Base-by-base conservation (phyloP, 1,140 invertebrate genomes). In the Cecropterus lyciades region DNA sequence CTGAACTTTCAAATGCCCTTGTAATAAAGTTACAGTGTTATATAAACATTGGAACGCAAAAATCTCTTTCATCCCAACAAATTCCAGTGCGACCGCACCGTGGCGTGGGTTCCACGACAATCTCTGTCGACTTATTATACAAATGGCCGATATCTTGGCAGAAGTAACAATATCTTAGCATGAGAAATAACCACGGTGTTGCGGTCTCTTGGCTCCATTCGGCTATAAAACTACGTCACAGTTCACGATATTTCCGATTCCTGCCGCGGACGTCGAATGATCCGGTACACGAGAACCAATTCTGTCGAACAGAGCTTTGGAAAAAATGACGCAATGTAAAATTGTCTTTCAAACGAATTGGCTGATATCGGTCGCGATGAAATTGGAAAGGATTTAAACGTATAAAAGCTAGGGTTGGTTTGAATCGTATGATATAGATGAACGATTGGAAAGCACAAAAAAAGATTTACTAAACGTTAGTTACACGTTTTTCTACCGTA, bases 151-250 rank as follows among this genome's bases (percentile, higher is more conserved):
- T 81, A 81, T 84, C 73, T 79, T 80, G 74, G 70, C 72, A 75
- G 70, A 43, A 73, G 73, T 80, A 79, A 78, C 77, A 78, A 75
- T 84, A 84, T 82, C 77, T 86, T 81, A 82, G 75, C 70, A 76
- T 79, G 75, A 75, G 75, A 78, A 80, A 85, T 84, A 83, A 82
- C 74, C 10, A 57, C 49, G 30, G 30, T 53, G 51, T 53, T 16
- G 20, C 37, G 43, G 37, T 59, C 68, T 63, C 49, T 72, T 65
- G 45, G 20, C 43, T 65, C 24, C 17, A 17, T 30, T 46, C 24
- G 4, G 24, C 20, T 57, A 48, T 59, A 48, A 51, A 59, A 59
- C 43, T 16, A 14, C 42, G 43, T 59, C 56, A 48, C 42, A 27
- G 27, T 33, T 48, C 56, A 33, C 14, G 56, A 33, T 43, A 45